Percentiles rank a stretch among this genome's conserved stretches.
These are phyloP conservation scores for Colius striatus DNA, from an alignment of 2,113 vertebrate genomes.

Conservation along the genomic window DNA sequence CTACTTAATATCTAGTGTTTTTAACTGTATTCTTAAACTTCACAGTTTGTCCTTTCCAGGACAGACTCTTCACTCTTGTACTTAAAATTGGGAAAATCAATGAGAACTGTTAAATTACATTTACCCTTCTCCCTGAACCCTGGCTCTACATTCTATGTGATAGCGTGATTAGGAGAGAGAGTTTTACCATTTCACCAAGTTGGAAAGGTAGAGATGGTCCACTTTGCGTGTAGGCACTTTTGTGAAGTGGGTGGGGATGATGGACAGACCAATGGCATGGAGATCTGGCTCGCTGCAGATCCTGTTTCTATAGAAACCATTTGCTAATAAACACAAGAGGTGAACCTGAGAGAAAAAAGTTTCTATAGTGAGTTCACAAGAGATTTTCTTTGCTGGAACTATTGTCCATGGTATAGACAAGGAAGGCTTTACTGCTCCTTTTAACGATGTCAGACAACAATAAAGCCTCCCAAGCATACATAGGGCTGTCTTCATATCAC, in stretches of 20 bases:
- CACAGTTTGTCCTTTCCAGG: background rate
- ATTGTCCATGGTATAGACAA: background rate
- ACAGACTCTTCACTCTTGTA: background rate
- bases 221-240: constrained; percentile 69
- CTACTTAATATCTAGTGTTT: background rate
- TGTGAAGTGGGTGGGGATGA: constrained; percentile 83
- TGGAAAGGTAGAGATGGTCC: constrained; percentile 81
- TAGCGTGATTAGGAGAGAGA: background rate
- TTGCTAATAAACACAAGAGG: constrained; percentile 91
- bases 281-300: constrained; percentile 87
- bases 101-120: background rate
- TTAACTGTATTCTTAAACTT: background rate
- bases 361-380: background rate
- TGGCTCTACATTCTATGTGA: background rate
- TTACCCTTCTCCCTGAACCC: background rate
- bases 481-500: background rate
- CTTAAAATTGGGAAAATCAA: background rate
- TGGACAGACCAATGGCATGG: constrained; percentile 86
- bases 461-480: background rate
- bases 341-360: constrained; percentile 83
- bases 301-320: constrained; percentile 85
- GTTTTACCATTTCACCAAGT: constrained; percentile 88
- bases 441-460: background rate
- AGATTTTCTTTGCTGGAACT: background rate
- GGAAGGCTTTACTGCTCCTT: background rate